Percentiles rank a stretch among this genome's conserved stretches.
phyloP scores from a whole-genome alignment of 2,797 vertebrate species.

The Apogon hyalosoma region DNA sequence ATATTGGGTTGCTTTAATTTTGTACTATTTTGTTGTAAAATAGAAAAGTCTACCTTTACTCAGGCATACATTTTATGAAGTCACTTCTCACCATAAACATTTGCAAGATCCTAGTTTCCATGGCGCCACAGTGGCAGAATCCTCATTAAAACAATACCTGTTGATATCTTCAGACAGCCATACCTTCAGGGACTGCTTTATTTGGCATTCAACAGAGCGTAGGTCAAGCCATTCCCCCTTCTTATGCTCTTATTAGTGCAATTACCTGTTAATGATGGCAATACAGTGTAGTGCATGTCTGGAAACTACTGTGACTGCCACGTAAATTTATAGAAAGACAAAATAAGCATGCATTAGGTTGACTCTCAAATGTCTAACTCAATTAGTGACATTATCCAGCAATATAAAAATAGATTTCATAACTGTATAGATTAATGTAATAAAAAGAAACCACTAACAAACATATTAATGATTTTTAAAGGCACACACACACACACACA shows the following conservation, averaged over 20 bases:
- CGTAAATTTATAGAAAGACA: not conserved
- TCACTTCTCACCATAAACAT: constrained; percentile 23
- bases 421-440: not conserved
- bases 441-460: too few relatives aligned
- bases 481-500: not conserved
- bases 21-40: not conserved
- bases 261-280: constrained; percentile 10
- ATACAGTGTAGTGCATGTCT: not conserved
- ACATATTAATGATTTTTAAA: too few relatives aligned
- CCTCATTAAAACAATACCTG: constrained; percentile 57
- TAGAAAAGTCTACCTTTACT: not conserved
- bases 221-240: constrained; percentile 13
- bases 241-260: constrained; percentile 22
- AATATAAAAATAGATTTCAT: not conserved
- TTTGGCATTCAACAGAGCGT: constrained; percentile 31
- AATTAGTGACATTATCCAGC: not conserved
- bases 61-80: not conserved
- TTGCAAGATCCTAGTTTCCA: constrained; percentile 14
- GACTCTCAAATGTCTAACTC: not conserved
- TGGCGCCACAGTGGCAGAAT: not conserved
- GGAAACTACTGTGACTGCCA: not conserved
- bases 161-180: constrained; percentile 39
- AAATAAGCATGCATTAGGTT: not conserved
- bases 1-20: constrained; percentile 1
- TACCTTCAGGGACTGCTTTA: constrained; percentile 16